Evolutionary conservation across 2,888 invertebrate species (phyloP), one percentile per base, ranked within the genome.

Genomic region (Ernsta delagoae): DNA sequence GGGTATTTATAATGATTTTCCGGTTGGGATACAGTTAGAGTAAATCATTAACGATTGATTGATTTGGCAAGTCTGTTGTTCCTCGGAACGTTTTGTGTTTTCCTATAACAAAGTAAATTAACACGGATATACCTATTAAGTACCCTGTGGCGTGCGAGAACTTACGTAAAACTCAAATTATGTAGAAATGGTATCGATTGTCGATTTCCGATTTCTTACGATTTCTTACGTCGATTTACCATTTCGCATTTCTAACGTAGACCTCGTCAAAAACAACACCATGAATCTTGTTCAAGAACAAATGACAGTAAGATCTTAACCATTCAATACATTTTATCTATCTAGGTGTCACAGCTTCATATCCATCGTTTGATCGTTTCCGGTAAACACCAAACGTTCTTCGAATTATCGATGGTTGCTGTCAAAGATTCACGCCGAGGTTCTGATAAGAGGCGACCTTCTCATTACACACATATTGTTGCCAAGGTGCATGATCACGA

Each of bases 381-480:
- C 67, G 61, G 67, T 48, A 61, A 61, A 67, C 16, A 48, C 5
- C 8, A 11, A 60, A 56, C 43, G 43, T 43, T 60, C 59, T 68
- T 70, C 67, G 59, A 75, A 74, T 73, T 72, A 75, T 75, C 74
- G 65, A 73, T 75, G 64, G 70, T 70, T 66, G 59, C 73, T 70
- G 75, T 75, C 65, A 71, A 72, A 77, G 74, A 76, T 76, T 73
- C 72, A 72, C 50, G 57, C 66, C 73, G 74, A 78, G 77, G 78
- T 78, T 72, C 71, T 48, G 80, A 78, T 80, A 79, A 75, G 56
- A 70, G 31, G 62, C 72, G 79, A 78, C 78, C 78, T 78, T 78
- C 73, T 62, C 50, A 57, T 68, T 60, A 70, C 71, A 73, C 54
- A 54, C 24, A 61, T 64, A 60, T 69, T 71, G 70, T 70, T 73